These are phyloP conservation scores for Brachypalpus laphriformis DNA, from an alignment of 2,888 invertebrate genomes.

Conservation along the genomic window DNA sequence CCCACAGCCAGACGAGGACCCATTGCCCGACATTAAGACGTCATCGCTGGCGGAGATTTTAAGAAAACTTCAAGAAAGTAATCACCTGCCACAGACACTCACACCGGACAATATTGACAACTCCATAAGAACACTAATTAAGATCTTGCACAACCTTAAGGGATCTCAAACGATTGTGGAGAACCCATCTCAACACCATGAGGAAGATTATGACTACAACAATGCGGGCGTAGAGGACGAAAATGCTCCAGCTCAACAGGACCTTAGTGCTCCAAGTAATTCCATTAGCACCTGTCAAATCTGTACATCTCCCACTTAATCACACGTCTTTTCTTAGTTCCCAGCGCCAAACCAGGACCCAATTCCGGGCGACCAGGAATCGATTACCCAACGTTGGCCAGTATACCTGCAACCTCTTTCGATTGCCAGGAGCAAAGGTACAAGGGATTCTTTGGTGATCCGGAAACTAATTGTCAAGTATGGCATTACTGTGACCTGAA, in stretches of 20 bases:
- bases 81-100: slow-evolving; percentile 89
- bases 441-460: slow-evolving; percentile 95
- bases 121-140: slow-evolving; percentile 90
- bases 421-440: slow-evolving; percentile 93
- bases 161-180: slow-evolving; percentile 81
- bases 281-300: slow-evolving; percentile 60
- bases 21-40: slow-evolving; percentile 81
- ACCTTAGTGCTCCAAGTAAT: slow-evolving; percentile 69
- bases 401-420: slow-evolving; percentile 90
- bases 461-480: slow-evolving; percentile 93
- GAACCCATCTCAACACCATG: slow-evolving; percentile 81
- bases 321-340: slow-evolving; percentile 24
- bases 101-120: slow-evolving; percentile 91
- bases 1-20: slow-evolving; percentile 74
- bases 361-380: slow-evolving; percentile 86
- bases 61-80: slow-evolving; percentile 89
- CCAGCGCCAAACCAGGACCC: slow-evolving; percentile 84
- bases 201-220: slow-evolving; percentile 80
- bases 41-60: slow-evolving; percentile 85
- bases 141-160: slow-evolving; percentile 89
- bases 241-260: slow-evolving; percentile 62
- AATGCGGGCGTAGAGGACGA: slow-evolving; percentile 77
- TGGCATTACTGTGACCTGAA: slow-evolving; percentile 97
- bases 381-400: slow-evolving; percentile 91
- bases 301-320: neutral